Evolutionary conservation across 2,113 vertebrate species (phyloP).

Genomic region (Hemichromis elongatus): DNA sequence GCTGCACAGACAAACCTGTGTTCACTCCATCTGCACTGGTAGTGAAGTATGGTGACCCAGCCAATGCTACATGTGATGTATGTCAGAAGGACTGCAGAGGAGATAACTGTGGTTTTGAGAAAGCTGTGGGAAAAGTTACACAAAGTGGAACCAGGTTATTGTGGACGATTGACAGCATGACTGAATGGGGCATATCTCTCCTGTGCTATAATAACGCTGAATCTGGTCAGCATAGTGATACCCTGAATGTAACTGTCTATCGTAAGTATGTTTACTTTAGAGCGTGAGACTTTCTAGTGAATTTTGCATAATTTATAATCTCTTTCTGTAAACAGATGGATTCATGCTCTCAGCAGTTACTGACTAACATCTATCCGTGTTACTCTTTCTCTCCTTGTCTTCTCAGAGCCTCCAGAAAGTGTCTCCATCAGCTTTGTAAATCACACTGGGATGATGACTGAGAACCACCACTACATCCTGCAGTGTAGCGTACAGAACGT

Average conservation of each 20-base stretch:
- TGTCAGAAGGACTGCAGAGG: not conserved
- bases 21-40: constrained; percentile 31
- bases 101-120: not conserved
- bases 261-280: too few relatives aligned
- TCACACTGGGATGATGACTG: not conserved
- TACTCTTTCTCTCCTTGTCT: not conserved
- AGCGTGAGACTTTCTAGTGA: rapidly evolving
- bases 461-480: constrained; percentile 7
- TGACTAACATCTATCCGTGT: not conserved
- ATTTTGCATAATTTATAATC: rapidly evolving
- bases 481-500: constrained; percentile 39
- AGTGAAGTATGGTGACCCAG: constrained; percentile 9
- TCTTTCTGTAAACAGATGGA: not conserved
- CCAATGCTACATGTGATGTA: not conserved
- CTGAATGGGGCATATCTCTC: too few relatives aligned
- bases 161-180: not conserved
- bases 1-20: not conserved
- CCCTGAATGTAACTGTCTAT: too few relatives aligned
- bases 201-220: too few relatives aligned
- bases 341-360: rapidly evolving
- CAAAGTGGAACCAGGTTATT: rapidly evolving
- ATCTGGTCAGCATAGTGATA: too few relatives aligned
- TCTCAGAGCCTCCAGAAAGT: constrained; percentile 4
- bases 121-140: rapidly evolving
- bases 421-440: not conserved